Conservation (phyloP, 2,113 vertebrate genomes). For the Limanda limanda region DNA sequence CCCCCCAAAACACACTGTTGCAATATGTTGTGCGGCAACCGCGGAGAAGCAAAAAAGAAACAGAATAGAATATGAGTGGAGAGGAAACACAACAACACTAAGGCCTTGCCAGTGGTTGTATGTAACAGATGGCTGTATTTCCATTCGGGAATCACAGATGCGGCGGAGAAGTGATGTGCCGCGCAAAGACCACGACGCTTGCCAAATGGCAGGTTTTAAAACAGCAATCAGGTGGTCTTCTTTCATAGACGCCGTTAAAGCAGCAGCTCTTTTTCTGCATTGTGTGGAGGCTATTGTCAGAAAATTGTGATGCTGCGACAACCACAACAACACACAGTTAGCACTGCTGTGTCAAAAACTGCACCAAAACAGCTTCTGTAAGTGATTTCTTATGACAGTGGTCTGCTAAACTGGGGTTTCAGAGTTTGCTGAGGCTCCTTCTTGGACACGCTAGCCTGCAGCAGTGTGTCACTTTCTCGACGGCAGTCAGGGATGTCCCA, state of each 20-base stretch:
- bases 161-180: conserved; percentile 32
- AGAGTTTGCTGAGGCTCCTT: conserved; percentile 68
- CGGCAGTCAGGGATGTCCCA: conserved; percentile 78
- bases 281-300: neutral
- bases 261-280: neutral
- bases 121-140: conserved; percentile 68
- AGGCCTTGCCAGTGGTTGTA: conserved; percentile 61
- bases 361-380: conserved; percentile 14
- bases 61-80: conserved; percentile 65
- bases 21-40: conserved; percentile 1
- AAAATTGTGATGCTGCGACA: neutral
- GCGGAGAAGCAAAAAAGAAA: conserved; percentile 60
- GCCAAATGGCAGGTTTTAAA: conserved; percentile 29
- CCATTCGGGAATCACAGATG: conserved; percentile 54
- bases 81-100: conserved; percentile 60
- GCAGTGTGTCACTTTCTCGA: conserved; percentile 73
- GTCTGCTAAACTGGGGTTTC: conserved; percentile 42
- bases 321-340: neutral
- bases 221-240: conserved; percentile 9
- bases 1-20: conserved; percentile 28
- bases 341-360: conserved; percentile 28
- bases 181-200: conserved; percentile 44
- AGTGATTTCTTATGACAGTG: conserved; percentile 60
- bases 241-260: neutral
- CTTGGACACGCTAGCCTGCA: conserved; percentile 63